Evolutionary conservation across 53 echinoderm and acorn worm species (phyloP).

Genomic region (Actinopyga echinites): DNA sequence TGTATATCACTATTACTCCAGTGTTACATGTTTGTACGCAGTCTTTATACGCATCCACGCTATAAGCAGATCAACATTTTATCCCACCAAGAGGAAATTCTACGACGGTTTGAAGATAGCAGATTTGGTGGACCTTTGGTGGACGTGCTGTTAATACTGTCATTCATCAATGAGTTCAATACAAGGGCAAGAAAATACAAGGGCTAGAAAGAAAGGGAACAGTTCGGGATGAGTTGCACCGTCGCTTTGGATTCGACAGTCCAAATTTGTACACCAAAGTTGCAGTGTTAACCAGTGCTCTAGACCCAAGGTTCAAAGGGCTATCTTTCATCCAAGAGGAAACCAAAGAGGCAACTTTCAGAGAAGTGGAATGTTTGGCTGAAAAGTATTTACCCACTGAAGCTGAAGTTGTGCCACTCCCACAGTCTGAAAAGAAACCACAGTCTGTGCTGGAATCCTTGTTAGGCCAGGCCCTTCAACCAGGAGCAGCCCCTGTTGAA

Average conservation of each 20-base stretch:
- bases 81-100: too few species aligned
- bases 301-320: slow-evolving; percentile 5
- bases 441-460: background rate
- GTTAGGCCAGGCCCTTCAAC: background rate
- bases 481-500: background rate
- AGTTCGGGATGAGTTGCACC: background rate
- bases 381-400: background rate
- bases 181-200: too few species aligned
- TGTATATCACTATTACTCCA: too few species aligned
- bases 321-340: background rate
- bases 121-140: too few species aligned
- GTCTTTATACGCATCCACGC: too few species aligned
- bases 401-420: too few species aligned
- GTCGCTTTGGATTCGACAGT: background rate
- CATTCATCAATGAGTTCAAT: too few species aligned
- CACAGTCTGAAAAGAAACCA: background rate
- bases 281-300: background rate
- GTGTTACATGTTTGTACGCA: too few species aligned
- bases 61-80: too few species aligned
- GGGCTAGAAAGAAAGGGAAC: too few species aligned
- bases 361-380: background rate
- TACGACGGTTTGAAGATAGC: too few species aligned
- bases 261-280: background rate
- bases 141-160: too few species aligned
- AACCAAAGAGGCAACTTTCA: background rate